Evolutionary conservation across 2,113 vertebrate species (phyloP).

Genomic region (Origma solitaria): DNA sequence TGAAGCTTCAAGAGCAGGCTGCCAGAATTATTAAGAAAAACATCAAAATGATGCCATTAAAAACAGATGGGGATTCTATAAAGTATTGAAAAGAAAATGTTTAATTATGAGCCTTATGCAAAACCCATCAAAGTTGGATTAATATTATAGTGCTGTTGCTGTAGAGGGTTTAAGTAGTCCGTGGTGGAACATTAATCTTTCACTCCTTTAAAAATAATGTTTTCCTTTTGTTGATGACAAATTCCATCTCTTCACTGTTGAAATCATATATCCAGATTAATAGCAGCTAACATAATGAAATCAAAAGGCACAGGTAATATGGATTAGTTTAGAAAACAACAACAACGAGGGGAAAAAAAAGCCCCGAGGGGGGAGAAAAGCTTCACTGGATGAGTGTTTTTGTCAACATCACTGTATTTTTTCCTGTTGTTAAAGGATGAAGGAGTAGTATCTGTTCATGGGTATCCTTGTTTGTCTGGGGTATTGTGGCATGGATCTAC

Average conservation of each 20-base stretch:
- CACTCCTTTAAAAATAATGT: slow-evolving; percentile 78
- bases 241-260: slow-evolving; percentile 76
- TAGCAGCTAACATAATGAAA: slow-evolving; percentile 69
- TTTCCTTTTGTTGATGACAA: slow-evolving; percentile 80
- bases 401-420: slow-evolving; percentile 30
- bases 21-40: slow-evolving; percentile 80
- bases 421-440: slow-evolving; percentile 1
- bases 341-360: background rate
- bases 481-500: background rate
- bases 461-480: background rate
- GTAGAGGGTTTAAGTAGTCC: slow-evolving; percentile 74
- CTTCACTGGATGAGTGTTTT: slow-evolving; percentile 60
- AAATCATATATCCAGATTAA: slow-evolving; percentile 75
- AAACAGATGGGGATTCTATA: slow-evolving; percentile 82
- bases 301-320: slow-evolving; percentile 68
- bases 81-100: slow-evolving; percentile 82
- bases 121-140: slow-evolving; percentile 79
- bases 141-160: slow-evolving; percentile 73
- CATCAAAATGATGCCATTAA: slow-evolving; percentile 80
- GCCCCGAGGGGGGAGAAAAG: background rate
- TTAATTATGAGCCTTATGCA: slow-evolving; percentile 81
- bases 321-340: slow-evolving; percentile 73
- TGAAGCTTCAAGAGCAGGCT: slow-evolving; percentile 70
- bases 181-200: slow-evolving; percentile 77
- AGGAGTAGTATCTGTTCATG: background rate